phyloP scores from a whole-genome alignment of 2,113 vertebrate species.

The Thalassarche chlororhynchos region DNA sequence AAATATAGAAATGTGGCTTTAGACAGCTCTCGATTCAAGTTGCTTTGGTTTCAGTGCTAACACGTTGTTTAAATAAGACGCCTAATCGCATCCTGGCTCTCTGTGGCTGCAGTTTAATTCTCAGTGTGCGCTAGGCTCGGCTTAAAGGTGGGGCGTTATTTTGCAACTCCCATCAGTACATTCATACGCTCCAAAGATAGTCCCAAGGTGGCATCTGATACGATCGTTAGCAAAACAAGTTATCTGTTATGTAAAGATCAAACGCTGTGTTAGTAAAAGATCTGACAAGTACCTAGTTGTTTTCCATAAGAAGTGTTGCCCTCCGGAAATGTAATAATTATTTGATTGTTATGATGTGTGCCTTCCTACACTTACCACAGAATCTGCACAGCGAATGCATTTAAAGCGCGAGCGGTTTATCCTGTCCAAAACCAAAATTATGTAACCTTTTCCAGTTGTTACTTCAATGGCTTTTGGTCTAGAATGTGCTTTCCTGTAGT shows the following conservation, averaged over 20 bases:
- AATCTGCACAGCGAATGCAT: not conserved
- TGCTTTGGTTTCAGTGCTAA: slow-evolving; percentile 53
- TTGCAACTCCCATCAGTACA: not conserved
- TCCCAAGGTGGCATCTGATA: slow-evolving; percentile 29
- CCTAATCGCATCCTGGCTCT: not conserved
- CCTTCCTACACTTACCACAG: not conserved
- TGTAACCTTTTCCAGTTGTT: not conserved
- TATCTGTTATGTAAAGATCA: slow-evolving; percentile 56
- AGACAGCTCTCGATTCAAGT: slow-evolving; percentile 14
- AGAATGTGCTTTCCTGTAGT: slow-evolving; percentile 8
- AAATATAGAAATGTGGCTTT: slow-evolving; percentile 38
- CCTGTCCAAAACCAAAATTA: not conserved
- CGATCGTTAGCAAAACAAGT: slow-evolving; percentile 22
- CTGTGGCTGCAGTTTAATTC: not conserved
- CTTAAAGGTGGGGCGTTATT: not conserved
- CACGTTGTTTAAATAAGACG: slow-evolving; percentile 12
- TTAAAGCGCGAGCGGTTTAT: not conserved
- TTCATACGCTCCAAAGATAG: not conserved
- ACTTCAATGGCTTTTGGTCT: not conserved
- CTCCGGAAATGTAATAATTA: slow-evolving; percentile 44
- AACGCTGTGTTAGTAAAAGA: not conserved
- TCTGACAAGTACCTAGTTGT: slow-evolving; percentile 39
- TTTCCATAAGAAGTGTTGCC: slow-evolving; percentile 45
- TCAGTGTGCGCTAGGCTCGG: rapidly evolving
- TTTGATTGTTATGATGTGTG: not conserved